Conservation (phyloP, 2,113 vertebrate species). For the Ondatra zibethicus region DNA sequence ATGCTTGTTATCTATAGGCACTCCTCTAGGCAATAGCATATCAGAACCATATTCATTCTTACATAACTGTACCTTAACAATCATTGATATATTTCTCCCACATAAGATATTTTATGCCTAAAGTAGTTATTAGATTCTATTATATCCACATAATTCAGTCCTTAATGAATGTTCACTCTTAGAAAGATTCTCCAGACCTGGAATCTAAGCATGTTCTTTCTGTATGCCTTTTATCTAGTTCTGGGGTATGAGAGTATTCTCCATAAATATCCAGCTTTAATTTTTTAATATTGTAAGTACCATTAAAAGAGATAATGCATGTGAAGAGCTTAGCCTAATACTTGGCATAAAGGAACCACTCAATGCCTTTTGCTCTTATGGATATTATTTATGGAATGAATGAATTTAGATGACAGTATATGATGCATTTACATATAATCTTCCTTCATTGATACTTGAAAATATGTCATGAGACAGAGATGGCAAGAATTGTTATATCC, state of each 20-base stretch:
- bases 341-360: not conserved
- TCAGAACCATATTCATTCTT: not conserved
- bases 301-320: slow-evolving; percentile 17
- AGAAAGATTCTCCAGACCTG: not conserved
- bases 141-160: not conserved
- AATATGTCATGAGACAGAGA: slow-evolving; percentile 23
- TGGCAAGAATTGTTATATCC: not conserved
- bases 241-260: not conserved
- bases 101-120: not conserved
- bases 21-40: not conserved
- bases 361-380: not conserved
- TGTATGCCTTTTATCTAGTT: not conserved
- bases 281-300: slow-evolving; percentile 16
- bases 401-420: slow-evolving; percentile 20
- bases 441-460: slow-evolving; percentile 40
- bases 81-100: not conserved
- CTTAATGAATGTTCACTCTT: not conserved
- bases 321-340: not conserved
- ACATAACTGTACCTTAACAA: not conserved
- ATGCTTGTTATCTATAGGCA: not conserved
- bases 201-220: slow-evolving; percentile 16
- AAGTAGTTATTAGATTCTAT: not conserved
- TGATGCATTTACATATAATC: not conserved
- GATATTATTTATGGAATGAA: slow-evolving; percentile 18
- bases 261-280: slow-evolving; percentile 39